These are phyloP conservation scores for Augochlora pura DNA, from an alignment of 1,140 invertebrate genomes.

Conservation along the genomic window DNA sequence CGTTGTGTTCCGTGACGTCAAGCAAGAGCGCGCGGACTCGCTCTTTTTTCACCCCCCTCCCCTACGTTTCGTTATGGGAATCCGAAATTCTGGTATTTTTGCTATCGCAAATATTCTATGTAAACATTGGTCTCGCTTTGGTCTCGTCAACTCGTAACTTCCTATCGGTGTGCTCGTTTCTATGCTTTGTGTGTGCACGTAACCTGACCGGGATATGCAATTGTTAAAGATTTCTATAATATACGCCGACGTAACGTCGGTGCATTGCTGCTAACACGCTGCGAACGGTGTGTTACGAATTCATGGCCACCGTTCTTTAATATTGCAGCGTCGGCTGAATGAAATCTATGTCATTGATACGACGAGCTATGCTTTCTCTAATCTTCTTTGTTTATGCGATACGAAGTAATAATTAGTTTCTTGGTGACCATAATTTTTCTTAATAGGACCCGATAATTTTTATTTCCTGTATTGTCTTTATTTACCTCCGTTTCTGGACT, in stretches of 20 bases:
- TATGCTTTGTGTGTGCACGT: neutral
- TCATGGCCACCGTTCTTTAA: neutral
- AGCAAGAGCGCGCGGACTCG: constrained; percentile 16
- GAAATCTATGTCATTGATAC: too few species aligned
- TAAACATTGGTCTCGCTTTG: neutral
- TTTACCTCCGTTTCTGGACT: too few species aligned
- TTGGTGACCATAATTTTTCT: too few species aligned
- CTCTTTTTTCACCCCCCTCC: neutral
- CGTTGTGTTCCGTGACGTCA: constrained; percentile 26
- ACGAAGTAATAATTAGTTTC: too few species aligned
- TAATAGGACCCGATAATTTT: too few species aligned
- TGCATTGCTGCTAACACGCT: neutral
- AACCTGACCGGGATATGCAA: neutral
- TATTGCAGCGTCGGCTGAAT: too few species aligned
- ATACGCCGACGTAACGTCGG: neutral
- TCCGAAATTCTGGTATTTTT: neutral
- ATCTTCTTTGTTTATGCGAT: too few species aligned
- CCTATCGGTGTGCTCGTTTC: neutral
- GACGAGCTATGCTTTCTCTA: too few species aligned
- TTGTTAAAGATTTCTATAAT: neutral
- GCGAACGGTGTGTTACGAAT: neutral
- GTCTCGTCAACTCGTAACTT: neutral
- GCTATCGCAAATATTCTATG: neutral
- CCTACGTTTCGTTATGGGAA: neutral
- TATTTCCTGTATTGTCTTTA: too few species aligned